phyloP scores from a whole-genome alignment of 2,113 vertebrate genomes.

The Nyctibius bracteatus region DNA sequence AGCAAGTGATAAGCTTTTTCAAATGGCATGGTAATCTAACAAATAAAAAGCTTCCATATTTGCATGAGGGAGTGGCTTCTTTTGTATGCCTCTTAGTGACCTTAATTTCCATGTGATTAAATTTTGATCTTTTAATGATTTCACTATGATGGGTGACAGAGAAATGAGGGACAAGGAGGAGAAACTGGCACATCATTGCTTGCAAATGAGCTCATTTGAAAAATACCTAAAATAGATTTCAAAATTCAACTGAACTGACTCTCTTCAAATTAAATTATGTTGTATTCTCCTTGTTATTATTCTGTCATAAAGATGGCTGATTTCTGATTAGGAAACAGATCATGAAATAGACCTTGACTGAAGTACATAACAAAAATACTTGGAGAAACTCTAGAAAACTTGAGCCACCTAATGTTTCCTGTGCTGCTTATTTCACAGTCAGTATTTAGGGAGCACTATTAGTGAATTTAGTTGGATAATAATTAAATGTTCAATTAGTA shows the following conservation, averaged over 20 bases:
- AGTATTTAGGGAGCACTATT: not conserved
- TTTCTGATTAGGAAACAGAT: not conserved
- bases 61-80: not conserved
- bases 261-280: conserved; percentile 44
- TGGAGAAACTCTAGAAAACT: not conserved
- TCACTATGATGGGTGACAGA: not conserved
- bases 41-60: not conserved
- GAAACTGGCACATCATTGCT: not conserved
- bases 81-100: not conserved
- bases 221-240: conserved; percentile 6
- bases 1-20: conserved; percentile 33
- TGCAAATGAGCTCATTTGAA: conserved; percentile 15
- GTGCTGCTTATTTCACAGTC: not conserved
- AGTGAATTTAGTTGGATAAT: not conserved
- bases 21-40: not conserved
- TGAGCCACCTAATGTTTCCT: not conserved
- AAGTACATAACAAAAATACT: not conserved
- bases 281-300: not conserved
- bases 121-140: not conserved
- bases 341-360: not conserved
- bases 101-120: not conserved
- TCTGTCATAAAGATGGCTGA: not conserved
- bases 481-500: not conserved
- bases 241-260: conserved; percentile 14
- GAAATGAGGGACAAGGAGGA: not conserved